Evolutionary conservation across 2,888 invertebrate species (phyloP), one percentile per base, ranked within the genome.

Genomic region (Elmis aenea): DNA sequence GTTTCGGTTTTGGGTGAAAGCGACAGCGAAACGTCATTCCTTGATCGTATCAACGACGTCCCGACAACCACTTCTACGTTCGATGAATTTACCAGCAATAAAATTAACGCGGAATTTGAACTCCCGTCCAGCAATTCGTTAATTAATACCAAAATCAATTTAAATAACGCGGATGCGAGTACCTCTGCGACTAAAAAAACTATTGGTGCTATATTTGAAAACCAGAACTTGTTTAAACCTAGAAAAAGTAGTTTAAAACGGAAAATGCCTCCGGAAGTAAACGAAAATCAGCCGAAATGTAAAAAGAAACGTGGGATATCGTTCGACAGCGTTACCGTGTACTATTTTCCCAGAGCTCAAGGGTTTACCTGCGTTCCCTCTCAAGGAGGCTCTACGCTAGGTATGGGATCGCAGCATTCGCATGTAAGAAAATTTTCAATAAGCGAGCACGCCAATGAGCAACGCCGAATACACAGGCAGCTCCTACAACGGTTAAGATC

Each of bases 291-390:
- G 27, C 67, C 69, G 12, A 53, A 64, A 42, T 74, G 83, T 58
- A 85, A 82, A 61, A 77, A 78, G 59, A 90, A 87, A 68, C 81
- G 84, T 53, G 81, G 79, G 24, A 91, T 96, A 45, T 80, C 83
- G 48, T 96, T 96, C 65, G 86, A 92, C 54, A 85, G 81, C 49
- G 95, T 96, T 1, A 91, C 91, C 11, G 93, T 96, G 5, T 96
- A 81, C 68, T 96, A 95, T 70, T 96, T 97, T 70, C 90, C 91
- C 2, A 75, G 96, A 58, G 79, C 90, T 33, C 91, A 92, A 72
- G 92, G 91, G 11, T 90, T 91, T 68, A 84, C 87, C 20, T 91
- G 92, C 69, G 89, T 92, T 44, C 92, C 92, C 28, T 91, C 91
- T 6, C 84, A 87, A 69, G 89, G 89, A 35, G 85, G 85, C 3